phyloP scores from a whole-genome alignment of 2,797 vertebrate genomes.

The Labroides dimidiatus region DNA sequence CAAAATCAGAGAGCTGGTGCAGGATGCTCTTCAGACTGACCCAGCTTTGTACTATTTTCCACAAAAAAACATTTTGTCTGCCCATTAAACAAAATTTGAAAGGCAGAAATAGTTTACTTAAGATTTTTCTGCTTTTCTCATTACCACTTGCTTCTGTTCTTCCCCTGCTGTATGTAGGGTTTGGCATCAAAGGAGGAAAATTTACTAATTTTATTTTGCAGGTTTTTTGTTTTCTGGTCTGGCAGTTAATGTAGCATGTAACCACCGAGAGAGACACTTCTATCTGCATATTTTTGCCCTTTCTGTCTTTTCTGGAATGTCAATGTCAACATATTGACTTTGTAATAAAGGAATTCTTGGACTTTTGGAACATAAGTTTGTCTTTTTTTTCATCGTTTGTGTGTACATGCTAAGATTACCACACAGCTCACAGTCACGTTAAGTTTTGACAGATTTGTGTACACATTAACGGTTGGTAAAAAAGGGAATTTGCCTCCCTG shows the following conservation, averaged over 20 bases:
- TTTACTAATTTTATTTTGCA: conserved; percentile 1
- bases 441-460: conserved; percentile 2
- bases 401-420: not conserved
- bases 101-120: conserved; percentile 17
- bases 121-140: conserved; percentile 20
- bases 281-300: conserved; percentile 39
- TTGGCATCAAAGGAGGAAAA: conserved; percentile 7
- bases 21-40: conserved; percentile 11
- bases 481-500: conserved; percentile 6
- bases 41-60: conserved; percentile 12
- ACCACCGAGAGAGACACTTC: conserved; percentile 52
- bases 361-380: conserved; percentile 45
- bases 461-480: conserved; percentile 1
- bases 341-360: conserved; percentile 80
- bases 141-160: conserved; percentile 36
- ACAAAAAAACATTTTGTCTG: conserved; percentile 2
- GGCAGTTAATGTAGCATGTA: conserved; percentile 71
- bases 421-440: not conserved
- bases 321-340: conserved; percentile 81
- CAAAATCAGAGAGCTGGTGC: conserved; percentile 15
- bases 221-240: conserved; percentile 9
- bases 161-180: conserved; percentile 17
- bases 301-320: conserved; percentile 71
- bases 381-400: not conserved
- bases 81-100: not conserved